Evolutionary conservation across 2,113 vertebrate genomes (phyloP), one percentile per base, ranked within the genome.

Genomic region (Anarhynchus alexandrinus): DNA sequence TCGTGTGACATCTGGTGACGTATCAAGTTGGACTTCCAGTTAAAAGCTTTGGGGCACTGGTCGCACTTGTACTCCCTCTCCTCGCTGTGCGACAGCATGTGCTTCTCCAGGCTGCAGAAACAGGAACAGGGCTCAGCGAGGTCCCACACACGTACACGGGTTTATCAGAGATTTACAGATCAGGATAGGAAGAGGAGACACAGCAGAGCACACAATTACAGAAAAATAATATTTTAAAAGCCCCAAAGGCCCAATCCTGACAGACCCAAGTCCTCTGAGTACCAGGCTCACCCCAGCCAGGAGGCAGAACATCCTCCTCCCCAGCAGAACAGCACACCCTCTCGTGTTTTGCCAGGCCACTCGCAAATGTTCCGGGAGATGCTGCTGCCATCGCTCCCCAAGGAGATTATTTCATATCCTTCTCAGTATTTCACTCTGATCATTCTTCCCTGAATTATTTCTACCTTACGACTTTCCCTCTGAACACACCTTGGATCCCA

Each of bases 31-130:
- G 98, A 99, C 91, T 98, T 98, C 98, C 98, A 99, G 98, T 99
- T 99, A 96, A 99, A 99, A 27, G 98, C 98, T 93, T 99, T 99
- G 93, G 98, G 98, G 86, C 98, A 99, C 96, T 99, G 99, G 97
- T 99, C 99, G 77, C 99, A 99, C 97, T 99, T 99, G 92, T 99
- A 99, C 96, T 99, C 99, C 96, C 98, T 97, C 96, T 99, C 99
- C 95, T 99, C 99, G 1, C 99, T 99, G 98, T 99, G 99, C 10
- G 99, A 99, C 95, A 99, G 97, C 96, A 98, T 98, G 97, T 99
- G 99, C 92, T 99, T 98, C 97, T 99, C 99, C 98, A 99, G 98
- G 97, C 99, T 99, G 98, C 55, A 52, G 96, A 95, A 93, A 97
- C 19, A 98, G 94, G 64, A 98, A 94, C 65, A 93, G 71, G 78